A percentile compares a stretch with the other conserved stretches of the same genome.
Conservation (phyloP, 53 echinoderm and acorn worm species). For the Holothuria leucospilota region DNA sequence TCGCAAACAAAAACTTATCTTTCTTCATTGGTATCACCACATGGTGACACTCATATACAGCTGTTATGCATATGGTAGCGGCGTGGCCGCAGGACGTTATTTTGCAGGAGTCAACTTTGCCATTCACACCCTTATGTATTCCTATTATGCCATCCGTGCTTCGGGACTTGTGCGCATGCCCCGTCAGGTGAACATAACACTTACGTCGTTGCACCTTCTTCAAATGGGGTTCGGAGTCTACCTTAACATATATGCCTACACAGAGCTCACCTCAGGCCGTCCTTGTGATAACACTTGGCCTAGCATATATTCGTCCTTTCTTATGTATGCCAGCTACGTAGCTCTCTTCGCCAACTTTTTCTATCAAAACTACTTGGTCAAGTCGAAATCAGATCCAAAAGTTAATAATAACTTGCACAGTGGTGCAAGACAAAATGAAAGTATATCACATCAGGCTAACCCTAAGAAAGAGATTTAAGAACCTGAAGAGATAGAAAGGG, state of each 20-base stretch:
- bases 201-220: conserved; percentile 80
- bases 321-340: conserved; percentile 88
- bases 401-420: background rate
- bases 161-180: conserved; percentile 77
- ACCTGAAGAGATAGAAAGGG: no score
- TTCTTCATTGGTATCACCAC: conserved; percentile 98
- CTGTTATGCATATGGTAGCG: conserved; percentile 72
- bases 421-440: no score
- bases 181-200: conserved; percentile 67
- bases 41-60: conserved; percentile 78
- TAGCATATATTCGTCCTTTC: conserved; percentile 53
- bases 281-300: conserved; percentile 61
- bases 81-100: conserved; percentile 65
- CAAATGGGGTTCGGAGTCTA: conserved; percentile 88
- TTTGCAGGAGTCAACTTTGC: conserved; percentile 81
- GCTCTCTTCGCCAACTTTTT: conserved; percentile 92
- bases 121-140: conserved; percentile 93
- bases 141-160: conserved; percentile 87
- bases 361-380: conserved; percentile 64
- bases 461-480: no score
- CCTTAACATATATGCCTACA: conserved; percentile 68
- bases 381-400: background rate
- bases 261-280: conserved; percentile 50
- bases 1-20: conserved; percentile 90
- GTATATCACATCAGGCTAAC: no score